These are phyloP conservation scores for Urocynchramus pylzowi DNA, from an alignment of 2,113 vertebrate species.

Conservation along the genomic window DNA sequence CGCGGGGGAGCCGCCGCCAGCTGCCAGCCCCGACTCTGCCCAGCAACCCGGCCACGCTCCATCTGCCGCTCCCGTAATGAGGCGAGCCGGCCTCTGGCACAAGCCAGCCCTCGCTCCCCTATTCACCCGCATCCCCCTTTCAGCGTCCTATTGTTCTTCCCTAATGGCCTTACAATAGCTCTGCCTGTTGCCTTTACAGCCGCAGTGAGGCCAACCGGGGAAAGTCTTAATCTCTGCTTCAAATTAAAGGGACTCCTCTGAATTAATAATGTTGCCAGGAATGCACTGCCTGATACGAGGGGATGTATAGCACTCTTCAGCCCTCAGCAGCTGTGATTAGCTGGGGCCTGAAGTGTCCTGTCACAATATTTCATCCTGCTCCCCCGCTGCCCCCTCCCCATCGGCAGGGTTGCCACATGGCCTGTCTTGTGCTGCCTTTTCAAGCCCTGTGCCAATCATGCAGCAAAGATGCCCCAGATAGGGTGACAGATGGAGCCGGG, in stretches of 20 bases:
- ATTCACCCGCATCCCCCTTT: conserved; percentile 72
- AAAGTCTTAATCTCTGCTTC: conserved; percentile 61
- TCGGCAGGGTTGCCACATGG: conserved; percentile 60
- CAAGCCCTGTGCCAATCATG: conserved; percentile 57
- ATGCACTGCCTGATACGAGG: conserved; percentile 52
- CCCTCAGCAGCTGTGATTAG: conserved; percentile 69
- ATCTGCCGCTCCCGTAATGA: conserved; percentile 78
- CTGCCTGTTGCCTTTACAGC: conserved; percentile 76
- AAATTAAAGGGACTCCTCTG: conserved; percentile 67
- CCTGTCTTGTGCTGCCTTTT: conserved; percentile 62
- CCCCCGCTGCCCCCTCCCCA: neutral
- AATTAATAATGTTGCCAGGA: conserved; percentile 71
- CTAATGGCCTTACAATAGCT: conserved; percentile 76
- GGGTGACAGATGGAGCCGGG: conserved; percentile 74
- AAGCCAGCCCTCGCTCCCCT: conserved; percentile 72
- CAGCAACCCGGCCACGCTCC: conserved; percentile 76
- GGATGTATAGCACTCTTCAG: conserved; percentile 53
- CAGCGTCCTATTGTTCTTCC: conserved; percentile 73
- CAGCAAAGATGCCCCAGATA: conserved; percentile 57
- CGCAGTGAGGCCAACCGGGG: conserved; percentile 37
- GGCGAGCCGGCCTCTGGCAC: conserved; percentile 69
- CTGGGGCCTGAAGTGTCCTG: conserved; percentile 63
- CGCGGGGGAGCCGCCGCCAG: neutral
- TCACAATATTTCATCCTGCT: conserved; percentile 68
- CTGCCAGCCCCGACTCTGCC: conserved; percentile 66